phyloP scores from a whole-genome alignment of 2,113 vertebrate genomes.

The Menidia beryllina region DNA sequence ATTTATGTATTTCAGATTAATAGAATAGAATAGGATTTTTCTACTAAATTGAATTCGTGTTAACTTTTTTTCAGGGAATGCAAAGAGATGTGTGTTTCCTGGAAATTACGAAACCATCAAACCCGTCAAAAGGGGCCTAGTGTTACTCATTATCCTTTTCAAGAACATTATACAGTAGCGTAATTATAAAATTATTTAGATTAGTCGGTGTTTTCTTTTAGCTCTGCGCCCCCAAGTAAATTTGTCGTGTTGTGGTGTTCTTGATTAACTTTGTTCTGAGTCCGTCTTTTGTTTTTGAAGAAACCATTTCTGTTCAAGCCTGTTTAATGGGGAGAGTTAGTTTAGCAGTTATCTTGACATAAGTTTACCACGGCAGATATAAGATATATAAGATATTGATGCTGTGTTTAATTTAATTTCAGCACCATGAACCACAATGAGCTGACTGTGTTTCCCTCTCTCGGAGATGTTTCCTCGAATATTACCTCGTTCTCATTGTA shows the following conservation, averaged over 20 bases:
- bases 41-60: too few species aligned
- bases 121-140: not conserved
- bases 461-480: conserved; percentile 90
- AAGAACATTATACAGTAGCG: not conserved
- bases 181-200: not conserved
- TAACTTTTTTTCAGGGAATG: too few species aligned
- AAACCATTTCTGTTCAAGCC: not conserved
- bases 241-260: not conserved
- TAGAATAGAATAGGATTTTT: not conserved
- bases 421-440: conserved; percentile 98
- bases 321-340: not conserved
- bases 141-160: not conserved
- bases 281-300: not conserved
- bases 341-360: not conserved
- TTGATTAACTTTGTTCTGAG: not conserved
- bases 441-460: conserved; percentile 87
- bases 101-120: not conserved
- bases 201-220: too few species aligned
- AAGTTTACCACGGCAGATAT: not conserved
- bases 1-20: not conserved
- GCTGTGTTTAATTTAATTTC: conserved; percentile 47
- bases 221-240: not conserved
- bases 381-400: not conserved
- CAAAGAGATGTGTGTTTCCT: too few species aligned
- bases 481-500: conserved; percentile 93